These are phyloP conservation scores for Gadopsis bispinosus DNA, from an alignment of 2,797 vertebrate species.

Conservation along the genomic window DNA sequence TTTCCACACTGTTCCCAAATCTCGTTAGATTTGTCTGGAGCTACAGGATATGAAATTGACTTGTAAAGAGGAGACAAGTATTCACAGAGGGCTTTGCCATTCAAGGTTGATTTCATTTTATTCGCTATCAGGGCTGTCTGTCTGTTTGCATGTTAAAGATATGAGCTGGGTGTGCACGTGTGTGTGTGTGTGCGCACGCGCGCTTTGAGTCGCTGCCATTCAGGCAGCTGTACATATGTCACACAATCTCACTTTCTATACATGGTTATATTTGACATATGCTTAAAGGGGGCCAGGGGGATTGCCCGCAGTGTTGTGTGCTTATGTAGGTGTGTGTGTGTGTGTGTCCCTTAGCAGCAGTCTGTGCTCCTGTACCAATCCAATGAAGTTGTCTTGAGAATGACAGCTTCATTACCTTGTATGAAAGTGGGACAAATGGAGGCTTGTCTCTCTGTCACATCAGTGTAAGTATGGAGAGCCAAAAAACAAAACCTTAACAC, in stretches of 20 bases:
- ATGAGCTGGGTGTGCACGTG: slow-evolving; percentile 46
- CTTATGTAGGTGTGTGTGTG: slow-evolving; percentile 45
- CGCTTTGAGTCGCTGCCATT: slow-evolving; percentile 72
- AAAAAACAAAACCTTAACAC: slow-evolving; percentile 40
- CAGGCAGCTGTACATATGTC: slow-evolving; percentile 77
- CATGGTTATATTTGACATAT: slow-evolving; percentile 86
- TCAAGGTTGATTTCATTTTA: slow-evolving; percentile 83
- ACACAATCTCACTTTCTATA: slow-evolving; percentile 77
- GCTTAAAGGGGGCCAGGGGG: slow-evolving; percentile 78
- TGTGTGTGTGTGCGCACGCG: slow-evolving; percentile 13
- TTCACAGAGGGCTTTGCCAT: slow-evolving; percentile 78
- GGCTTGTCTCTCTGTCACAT: slow-evolving; percentile 88
- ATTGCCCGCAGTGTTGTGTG: slow-evolving; percentile 60
- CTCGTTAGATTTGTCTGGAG: slow-evolving; percentile 78
- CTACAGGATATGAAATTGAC: slow-evolving; percentile 81
- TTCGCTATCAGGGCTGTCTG: slow-evolving; percentile 75
- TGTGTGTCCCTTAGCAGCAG: slow-evolving; percentile 75
- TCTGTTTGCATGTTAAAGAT: slow-evolving; percentile 82
- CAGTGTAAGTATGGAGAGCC: slow-evolving; percentile 56
- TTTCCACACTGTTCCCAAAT: slow-evolving; percentile 63
- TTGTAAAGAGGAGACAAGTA: slow-evolving; percentile 81
- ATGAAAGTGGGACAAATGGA: slow-evolving; percentile 99
- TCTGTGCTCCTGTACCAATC: slow-evolving; percentile 88
- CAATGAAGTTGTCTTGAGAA: slow-evolving; percentile 96
- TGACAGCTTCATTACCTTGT: slow-evolving; percentile 99